phyloP scores from a whole-genome alignment of 2,113 vertebrate genomes.

The Setophaga coronata region DNA sequence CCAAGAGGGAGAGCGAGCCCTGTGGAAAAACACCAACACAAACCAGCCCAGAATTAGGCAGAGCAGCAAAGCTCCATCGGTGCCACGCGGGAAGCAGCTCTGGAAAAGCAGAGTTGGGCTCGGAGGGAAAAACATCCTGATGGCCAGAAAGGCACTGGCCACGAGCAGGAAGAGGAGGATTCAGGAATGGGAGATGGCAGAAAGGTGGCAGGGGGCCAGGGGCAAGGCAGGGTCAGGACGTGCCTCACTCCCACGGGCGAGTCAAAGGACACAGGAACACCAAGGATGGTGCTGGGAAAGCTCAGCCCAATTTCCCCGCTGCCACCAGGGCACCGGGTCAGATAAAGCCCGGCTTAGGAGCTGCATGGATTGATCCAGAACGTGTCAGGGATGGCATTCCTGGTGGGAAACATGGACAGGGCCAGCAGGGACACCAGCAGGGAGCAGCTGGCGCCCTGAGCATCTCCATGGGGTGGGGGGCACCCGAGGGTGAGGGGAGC shows the following conservation, averaged over 20 bases:
- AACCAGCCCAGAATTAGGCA: background rate
- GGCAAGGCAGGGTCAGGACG: background rate
- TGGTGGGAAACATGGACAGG: fast-evolving
- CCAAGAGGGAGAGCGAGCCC: background rate
- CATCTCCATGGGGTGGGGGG: background rate
- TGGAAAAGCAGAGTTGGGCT: background rate
- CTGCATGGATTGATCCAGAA: background rate
- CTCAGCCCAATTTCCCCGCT: fast-evolving
- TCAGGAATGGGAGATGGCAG: fast-evolving
- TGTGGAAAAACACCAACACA: slow-evolving; percentile 6
- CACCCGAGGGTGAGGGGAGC: background rate
- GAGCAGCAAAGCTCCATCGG: background rate
- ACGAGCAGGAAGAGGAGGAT: background rate
- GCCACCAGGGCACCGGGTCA: background rate
- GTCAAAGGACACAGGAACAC: background rate
- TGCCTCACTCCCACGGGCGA: fast-evolving
- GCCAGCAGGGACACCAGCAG: fast-evolving
- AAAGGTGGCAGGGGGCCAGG: fast-evolving
- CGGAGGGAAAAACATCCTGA: background rate
- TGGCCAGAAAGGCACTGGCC: background rate
- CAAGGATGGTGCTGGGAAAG: background rate
- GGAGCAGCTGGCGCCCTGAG: background rate
- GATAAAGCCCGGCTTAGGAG: background rate
- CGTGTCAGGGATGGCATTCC: fast-evolving
- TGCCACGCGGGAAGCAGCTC: background rate